These are phyloP conservation scores for Serinus canaria DNA, from an alignment of 2,113 vertebrate species.

Conservation along the genomic window DNA sequence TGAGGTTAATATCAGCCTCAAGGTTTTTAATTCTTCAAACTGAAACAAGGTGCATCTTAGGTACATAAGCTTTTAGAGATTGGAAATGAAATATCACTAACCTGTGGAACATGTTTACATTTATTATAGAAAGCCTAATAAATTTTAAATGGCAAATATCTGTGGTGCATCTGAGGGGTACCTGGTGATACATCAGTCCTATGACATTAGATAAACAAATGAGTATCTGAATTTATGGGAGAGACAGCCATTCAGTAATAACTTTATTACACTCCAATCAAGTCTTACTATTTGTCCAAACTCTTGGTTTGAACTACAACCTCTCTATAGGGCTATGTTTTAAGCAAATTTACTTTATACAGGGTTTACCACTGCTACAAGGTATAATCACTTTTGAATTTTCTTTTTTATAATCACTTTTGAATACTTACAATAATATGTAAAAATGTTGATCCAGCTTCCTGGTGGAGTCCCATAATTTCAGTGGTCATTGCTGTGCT, in stretches of 20 bases:
- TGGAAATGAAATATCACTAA: neutral
- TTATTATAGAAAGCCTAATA: neutral
- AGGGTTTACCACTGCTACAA: neutral
- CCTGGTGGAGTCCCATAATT: neutral
- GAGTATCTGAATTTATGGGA: neutral
- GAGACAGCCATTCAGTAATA: neutral
- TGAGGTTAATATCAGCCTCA: neutral
- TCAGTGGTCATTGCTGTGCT: neutral
- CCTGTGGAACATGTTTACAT: neutral
- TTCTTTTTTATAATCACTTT: neutral
- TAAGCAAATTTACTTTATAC: neutral
- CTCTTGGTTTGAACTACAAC: neutral
- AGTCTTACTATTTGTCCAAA: neutral
- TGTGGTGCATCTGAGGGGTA: neutral
- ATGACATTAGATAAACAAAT: neutral
- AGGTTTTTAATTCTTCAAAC: neutral
- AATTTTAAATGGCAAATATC: neutral
- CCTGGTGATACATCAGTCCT: rapidly evolving
- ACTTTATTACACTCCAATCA: neutral
- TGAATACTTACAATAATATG: neutral
- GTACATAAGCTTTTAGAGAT: neutral
- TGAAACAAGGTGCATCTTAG: neutral
- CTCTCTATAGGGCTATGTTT: rapidly evolving
- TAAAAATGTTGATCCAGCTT: neutral
- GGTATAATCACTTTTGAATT: neutral